These are phyloP conservation scores for Isichthys henryi DNA, from an alignment of 2,113 vertebrate genomes.

Conservation along the genomic window DNA sequence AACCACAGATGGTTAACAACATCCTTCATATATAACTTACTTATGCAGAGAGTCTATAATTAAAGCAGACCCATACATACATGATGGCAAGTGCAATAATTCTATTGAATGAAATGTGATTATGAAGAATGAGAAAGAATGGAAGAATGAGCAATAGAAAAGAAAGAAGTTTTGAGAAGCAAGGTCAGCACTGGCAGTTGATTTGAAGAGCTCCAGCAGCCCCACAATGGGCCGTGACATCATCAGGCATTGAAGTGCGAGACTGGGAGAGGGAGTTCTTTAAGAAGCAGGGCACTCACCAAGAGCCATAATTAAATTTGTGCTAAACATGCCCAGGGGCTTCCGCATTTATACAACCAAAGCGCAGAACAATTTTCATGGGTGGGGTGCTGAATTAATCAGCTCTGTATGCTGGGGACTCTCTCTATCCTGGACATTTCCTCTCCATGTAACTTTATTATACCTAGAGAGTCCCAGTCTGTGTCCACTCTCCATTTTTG, in stretches of 20 bases:
- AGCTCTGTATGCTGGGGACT: constrained; percentile 67
- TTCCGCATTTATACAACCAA: constrained; percentile 61
- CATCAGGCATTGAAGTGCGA: constrained; percentile 76
- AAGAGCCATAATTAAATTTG: constrained; percentile 90
- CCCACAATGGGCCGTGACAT: constrained; percentile 75
- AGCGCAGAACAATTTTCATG: constrained; percentile 68
- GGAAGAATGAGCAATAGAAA: constrained; percentile 27
- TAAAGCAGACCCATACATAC: background rate
- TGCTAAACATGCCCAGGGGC: constrained; percentile 81
- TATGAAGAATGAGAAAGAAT: constrained; percentile 43
- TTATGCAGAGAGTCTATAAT: background rate
- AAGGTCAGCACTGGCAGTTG: constrained; percentile 71
- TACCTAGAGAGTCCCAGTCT: constrained; percentile 33
- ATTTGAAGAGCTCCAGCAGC: constrained; percentile 71
- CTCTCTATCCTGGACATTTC: constrained; percentile 60
- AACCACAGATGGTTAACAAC: background rate
- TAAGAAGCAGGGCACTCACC: constrained; percentile 74
- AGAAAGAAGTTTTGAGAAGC: constrained; percentile 56
- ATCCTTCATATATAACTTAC: background rate
- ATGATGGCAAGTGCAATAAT: no score
- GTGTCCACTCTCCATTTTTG: constrained; percentile 16
- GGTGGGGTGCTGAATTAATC: constrained; percentile 70
- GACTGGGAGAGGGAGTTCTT: constrained; percentile 68
- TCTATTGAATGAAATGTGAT: constrained; percentile 43
- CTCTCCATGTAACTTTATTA: constrained; percentile 38